These are phyloP conservation scores for Hirudinaria manillensis DNA, from an alignment of 2,888 invertebrate species.

Conservation along the genomic window DNA sequence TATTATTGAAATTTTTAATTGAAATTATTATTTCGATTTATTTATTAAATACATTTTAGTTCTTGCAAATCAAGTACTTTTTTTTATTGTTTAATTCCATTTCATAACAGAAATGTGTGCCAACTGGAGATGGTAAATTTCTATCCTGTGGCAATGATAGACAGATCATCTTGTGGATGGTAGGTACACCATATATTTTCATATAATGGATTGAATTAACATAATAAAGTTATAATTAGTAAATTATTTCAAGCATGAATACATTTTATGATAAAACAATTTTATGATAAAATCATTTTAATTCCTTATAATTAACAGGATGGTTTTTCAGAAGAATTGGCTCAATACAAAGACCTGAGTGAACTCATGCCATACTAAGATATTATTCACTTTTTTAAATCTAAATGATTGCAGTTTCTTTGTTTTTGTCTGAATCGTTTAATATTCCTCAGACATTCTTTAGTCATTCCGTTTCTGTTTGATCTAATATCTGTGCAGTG, in stretches of 20 bases:
- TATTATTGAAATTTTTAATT: no score
- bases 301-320: not conserved
- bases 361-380: constrained; percentile 4
- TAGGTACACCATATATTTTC: not conserved
- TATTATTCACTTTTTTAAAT: not conserved
- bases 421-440: no score
- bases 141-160: constrained; percentile 3
- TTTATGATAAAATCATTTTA: not conserved
- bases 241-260: no score
- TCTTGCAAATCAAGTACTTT: not conserved
- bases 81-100: not conserved
- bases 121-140: not conserved
- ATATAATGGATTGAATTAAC: not conserved
- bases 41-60: no score
- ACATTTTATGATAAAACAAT: no score
- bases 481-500: no score
- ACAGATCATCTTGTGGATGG: constrained; percentile 17
- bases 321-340: constrained; percentile 16
- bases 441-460: no score
- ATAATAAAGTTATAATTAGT: no score
- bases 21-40: no score
- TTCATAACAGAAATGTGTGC: constrained; percentile 1
- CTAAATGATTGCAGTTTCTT: not conserved
- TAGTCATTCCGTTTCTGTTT: no score
- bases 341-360: not conserved